These are phyloP conservation scores for Nasonia giraulti DNA, from an alignment of 1,140 invertebrate species.

Conservation along the genomic window DNA sequence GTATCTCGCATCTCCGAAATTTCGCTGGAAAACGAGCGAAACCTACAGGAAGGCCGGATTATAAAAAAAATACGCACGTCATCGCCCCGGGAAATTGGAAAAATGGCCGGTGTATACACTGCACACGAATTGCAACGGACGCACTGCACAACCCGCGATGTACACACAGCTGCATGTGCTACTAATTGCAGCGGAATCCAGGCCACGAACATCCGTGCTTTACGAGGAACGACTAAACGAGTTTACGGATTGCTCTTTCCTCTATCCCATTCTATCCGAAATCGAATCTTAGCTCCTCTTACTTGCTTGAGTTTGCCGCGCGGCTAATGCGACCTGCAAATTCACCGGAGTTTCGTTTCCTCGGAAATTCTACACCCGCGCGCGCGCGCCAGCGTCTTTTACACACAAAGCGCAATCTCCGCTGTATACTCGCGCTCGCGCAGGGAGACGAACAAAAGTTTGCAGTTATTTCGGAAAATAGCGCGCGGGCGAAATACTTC, in stretches of 20 bases:
- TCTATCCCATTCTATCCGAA: conserved; percentile 34
- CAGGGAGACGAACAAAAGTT: not conserved
- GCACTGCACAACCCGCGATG: not conserved
- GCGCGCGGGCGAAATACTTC: not conserved
- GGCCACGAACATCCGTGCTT: conserved; percentile 59
- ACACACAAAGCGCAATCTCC: not conserved
- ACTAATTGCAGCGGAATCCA: conserved; percentile 63
- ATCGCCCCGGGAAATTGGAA: not conserved
- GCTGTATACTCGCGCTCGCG: not conserved
- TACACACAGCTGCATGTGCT: conserved; percentile 54
- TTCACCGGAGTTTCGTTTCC: not conserved
- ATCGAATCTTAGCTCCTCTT: conserved; percentile 35
- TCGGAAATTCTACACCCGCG: not conserved
- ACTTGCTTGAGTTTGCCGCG: conserved; percentile 13
- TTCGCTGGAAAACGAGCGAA: no score
- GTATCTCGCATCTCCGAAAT: no score
- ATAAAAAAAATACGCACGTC: not conserved
- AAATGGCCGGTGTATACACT: not conserved
- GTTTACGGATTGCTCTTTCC: conserved; percentile 48
- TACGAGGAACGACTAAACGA: conserved; percentile 59
- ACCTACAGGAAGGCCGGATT: not conserved
- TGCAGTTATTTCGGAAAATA: conserved; percentile 4
- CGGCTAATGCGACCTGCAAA: not conserved
- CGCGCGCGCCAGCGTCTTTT: not conserved
- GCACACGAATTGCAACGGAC: no score